Conservation (phyloP, 30 jellyfish, hydroid and myxozoan species). For the Aurelia aurita region DNA sequence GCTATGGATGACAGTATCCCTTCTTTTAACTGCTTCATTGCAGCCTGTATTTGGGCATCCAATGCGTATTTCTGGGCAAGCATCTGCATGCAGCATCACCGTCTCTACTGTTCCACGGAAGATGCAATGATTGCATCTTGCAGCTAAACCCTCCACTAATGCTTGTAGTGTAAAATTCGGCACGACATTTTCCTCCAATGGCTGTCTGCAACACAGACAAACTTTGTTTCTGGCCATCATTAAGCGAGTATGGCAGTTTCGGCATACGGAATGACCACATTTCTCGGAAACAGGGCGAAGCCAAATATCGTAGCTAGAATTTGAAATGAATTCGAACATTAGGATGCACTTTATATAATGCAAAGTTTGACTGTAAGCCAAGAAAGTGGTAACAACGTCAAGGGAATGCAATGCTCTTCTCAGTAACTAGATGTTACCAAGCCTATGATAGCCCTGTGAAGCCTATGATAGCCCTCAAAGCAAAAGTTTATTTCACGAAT, state of each 20-base stretch:
- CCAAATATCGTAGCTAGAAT: too few species aligned
- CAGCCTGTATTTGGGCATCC: background rate
- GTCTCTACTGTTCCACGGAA: background rate
- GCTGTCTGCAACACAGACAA: background rate
- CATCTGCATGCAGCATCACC: background rate
- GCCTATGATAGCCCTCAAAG: too few species aligned
- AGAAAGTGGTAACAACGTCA: too few species aligned
- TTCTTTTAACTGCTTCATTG: background rate
- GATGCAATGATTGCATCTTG: background rate
- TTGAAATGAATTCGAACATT: too few species aligned
- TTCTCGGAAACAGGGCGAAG: too few species aligned
- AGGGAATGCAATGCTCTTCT: too few species aligned
- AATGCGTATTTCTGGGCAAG: background rate
- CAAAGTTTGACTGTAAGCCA: too few species aligned
- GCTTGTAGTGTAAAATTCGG: background rate
- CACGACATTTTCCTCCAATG: background rate
- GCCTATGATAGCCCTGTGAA: too few species aligned
- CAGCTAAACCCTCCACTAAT: background rate
- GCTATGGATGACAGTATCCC: background rate
- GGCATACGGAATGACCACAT: background rate
- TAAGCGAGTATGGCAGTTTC: background rate
- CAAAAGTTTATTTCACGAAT: too few species aligned
- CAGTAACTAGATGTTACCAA: too few species aligned
- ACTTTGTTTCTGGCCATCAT: background rate
- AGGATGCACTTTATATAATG: too few species aligned